A percentile compares a stretch with the other conserved stretches of the same genome.
Conservation (phyloP, 2,888 invertebrate genomes). For the Cremastinae sp. region DNA sequence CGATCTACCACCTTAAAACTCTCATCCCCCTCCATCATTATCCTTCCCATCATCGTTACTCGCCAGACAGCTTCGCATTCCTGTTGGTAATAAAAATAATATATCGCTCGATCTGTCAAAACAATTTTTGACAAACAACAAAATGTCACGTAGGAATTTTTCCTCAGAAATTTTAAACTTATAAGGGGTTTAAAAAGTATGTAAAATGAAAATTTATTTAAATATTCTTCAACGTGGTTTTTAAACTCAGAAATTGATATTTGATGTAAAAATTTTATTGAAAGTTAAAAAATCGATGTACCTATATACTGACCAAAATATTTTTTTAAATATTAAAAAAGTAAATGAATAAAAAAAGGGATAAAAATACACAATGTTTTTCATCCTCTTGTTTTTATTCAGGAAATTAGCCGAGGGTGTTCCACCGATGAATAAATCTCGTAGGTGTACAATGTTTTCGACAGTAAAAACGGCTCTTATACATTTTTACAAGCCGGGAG, state of each 20-base stretch:
- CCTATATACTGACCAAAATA: too few relatives aligned
- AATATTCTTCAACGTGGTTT: too few relatives aligned
- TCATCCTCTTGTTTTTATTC: not conserved
- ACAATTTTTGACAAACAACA: too few relatives aligned
- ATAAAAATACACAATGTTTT: not conserved
- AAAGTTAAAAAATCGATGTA: too few relatives aligned
- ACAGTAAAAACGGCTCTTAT: conserved; percentile 12
- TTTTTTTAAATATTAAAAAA: too few relatives aligned
- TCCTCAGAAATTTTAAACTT: too few relatives aligned
- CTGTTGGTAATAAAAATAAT: not conserved
- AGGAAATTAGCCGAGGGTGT: not conserved
- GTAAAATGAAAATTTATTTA: too few relatives aligned
- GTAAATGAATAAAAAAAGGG: not conserved
- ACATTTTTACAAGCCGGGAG: not conserved
- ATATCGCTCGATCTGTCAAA: not conserved
- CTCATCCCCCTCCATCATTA: conserved; percentile 12
- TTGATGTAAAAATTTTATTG: too few relatives aligned
- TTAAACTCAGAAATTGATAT: too few relatives aligned
- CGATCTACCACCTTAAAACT: conserved; percentile 10
- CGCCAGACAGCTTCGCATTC: not conserved
- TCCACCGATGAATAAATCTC: not conserved
- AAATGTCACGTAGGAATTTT: too few relatives aligned
- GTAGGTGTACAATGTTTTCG: not conserved
- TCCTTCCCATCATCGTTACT: conserved; percentile 33
- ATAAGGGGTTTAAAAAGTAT: too few relatives aligned